Evolutionary conservation across 2,113 vertebrate genomes (phyloP).

Genomic region (Pardalotus punctatus): DNA sequence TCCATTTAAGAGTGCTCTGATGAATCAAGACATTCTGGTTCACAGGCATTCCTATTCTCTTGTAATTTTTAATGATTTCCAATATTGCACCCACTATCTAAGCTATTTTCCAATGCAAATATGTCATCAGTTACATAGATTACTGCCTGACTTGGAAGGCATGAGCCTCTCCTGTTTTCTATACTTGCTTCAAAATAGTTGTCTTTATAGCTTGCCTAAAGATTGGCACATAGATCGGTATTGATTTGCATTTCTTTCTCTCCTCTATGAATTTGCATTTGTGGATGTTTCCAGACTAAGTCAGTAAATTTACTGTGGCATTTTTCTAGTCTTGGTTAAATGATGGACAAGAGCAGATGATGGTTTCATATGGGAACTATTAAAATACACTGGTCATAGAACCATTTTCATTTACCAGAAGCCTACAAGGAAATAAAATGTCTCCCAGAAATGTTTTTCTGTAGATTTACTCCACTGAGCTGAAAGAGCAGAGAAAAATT

Average conservation of each 20-base stretch:
- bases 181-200: not conserved
- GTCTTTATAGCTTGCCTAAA: not conserved
- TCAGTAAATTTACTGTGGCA: not conserved
- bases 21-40: not conserved
- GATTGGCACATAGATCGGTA: not conserved
- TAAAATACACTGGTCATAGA: not conserved
- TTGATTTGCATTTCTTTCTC: not conserved
- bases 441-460: not conserved
- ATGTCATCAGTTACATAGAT: not conserved
- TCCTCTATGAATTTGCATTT: not conserved
- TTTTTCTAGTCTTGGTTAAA: not conserved
- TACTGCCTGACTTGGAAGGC: not conserved
- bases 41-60: not conserved
- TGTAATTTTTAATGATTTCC: not conserved
- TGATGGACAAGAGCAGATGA: not conserved
- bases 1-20: not conserved
- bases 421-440: not conserved
- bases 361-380: not conserved
- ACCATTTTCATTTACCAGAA: not conserved
- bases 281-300: not conserved
- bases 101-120: not conserved
- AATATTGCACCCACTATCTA: not conserved
- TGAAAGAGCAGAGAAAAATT: not conserved
- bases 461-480: not conserved
- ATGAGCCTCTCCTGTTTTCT: not conserved